These are phyloP conservation scores for Maniola jurtina DNA, from an alignment of 1,140 invertebrate genomes.

Conservation along the genomic window DNA sequence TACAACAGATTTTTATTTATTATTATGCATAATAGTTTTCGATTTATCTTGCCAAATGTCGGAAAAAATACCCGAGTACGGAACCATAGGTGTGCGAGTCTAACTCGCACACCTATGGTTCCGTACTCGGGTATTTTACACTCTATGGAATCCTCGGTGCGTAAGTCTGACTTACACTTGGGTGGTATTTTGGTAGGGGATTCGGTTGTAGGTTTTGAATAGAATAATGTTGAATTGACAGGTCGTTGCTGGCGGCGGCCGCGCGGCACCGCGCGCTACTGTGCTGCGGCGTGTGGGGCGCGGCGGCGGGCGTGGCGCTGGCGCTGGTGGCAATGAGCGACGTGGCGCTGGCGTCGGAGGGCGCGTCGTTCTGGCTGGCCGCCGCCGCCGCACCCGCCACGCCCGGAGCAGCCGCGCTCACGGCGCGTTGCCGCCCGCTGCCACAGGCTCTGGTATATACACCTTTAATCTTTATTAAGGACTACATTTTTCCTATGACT, in stretches of 20 bases:
- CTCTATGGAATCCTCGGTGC: too few species aligned
- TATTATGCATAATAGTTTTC: too few species aligned
- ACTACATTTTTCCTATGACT: too few species aligned
- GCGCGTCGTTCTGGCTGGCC: constrained; percentile 53
- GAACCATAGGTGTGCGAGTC: too few species aligned
- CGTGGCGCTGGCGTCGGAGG: constrained; percentile 57
- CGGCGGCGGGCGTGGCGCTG: constrained; percentile 54
- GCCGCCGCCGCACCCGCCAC: constrained; percentile 34
- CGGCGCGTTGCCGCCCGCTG: constrained; percentile 33
- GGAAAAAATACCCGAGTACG: too few species aligned
- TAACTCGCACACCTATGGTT: too few species aligned
- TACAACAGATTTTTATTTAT: too few species aligned
- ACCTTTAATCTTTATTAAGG: neutral
- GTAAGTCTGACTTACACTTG: too few species aligned
- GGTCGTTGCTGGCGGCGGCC: constrained; percentile 43
- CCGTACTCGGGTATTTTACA: too few species aligned
- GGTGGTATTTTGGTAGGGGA: too few species aligned
- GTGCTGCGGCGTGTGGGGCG: constrained; percentile 51
- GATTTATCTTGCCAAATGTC: too few species aligned
- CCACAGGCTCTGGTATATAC: constrained; percentile 46
- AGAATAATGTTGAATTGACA: constrained; percentile 24
- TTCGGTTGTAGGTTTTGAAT: neutral
- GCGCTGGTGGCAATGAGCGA: constrained; percentile 62
- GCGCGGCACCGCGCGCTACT: constrained; percentile 56
- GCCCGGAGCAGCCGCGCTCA: constrained; percentile 46